Evolutionary conservation across 2,113 vertebrate genomes (phyloP), one percentile per base, ranked within the genome.

Genomic region (Genyomyrus donnyi): DNA sequence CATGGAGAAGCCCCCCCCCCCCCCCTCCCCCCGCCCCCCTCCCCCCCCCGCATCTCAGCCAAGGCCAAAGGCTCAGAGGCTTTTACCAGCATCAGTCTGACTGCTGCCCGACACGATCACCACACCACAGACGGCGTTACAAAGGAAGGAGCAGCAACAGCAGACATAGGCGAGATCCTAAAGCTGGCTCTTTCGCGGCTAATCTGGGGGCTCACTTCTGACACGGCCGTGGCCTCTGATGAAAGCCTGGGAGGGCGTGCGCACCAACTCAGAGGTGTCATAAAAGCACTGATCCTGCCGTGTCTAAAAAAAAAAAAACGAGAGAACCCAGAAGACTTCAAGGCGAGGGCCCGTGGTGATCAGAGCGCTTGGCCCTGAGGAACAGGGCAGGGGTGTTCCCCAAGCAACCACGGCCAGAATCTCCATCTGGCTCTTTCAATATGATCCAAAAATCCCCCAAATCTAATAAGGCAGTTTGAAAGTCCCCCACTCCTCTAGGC

Each of bases 391-490:
- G 48, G 84, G 11, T 53, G 85, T 52, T 53, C 27, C 48, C 49
- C 27, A 87, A 35, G 27, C 49, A 53, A 2, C 10, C 49, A 19
- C 31, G 3, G 27, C 27, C 48, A 56, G 50, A 53, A 50, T 53
- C 50, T 53, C 85, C 85, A 87, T 87, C 85, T 42, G 85, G 50
- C 85, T 87, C 85, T 53, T 15, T 87, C 85, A 56, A 19, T 87
- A 31, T 35, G 13, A 87, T 27, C 50, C 49, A 49, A 86, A 50
- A 27, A 15, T 53, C 31, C 27, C 48, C 13, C 85, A 87, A 53
- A 87, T 87, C 85, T 87, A 56, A 87, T 87, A 87, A 56, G 85
- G 46, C n/a, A 15, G n/a, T 17, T 24, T 87, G n/a, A 87, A 53
- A 53, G 50, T 27, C 31, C 48, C 21, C 50, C 85, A 17, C 85